Base-by-base conservation (phyloP, 2,888 invertebrate genomes). In the Agriotes lineatus region DNA sequence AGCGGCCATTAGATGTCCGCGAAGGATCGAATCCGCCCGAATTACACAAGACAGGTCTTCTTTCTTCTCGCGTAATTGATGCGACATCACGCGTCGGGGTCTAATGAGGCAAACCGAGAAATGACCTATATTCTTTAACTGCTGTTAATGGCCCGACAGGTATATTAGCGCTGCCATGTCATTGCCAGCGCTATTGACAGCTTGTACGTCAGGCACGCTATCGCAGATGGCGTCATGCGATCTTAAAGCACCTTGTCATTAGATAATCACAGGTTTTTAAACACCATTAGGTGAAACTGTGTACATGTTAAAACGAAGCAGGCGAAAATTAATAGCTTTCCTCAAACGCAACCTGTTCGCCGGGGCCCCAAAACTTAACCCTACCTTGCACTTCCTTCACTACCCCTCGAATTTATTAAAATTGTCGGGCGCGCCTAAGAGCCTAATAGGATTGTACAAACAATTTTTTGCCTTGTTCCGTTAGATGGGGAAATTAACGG, bases 181-280 rank as follows among this genome's bases (percentile, higher is more conserved):
- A 59, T 58, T 63, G 50, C 52, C 33, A 57, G 52, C 54, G 22
- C 59, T 66, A 67, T 69, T 69, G 63, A 63, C 67, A 68, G 58
- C 56, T 52, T 57, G 35, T 50, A 18, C 68, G 68, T 64, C 39
- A 25, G 33, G 59, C n/a, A n/a, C n/a, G n/a, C n/a, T n/a, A n/a
- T n/a, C n/a, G n/a, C n/a, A n/a, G n/a, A n/a, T 22, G 45, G 35
- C 33, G 30, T 58, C 50, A 59, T 44, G 25, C 30, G 9, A 64
- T 52, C 54, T 57, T 14, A 67, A 56, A 69, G 54, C 54, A 69
- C 68, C 68, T 64, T 69, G 58, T 69, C 68, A 64, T 69, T 69
- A 69, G 63, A 69, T 60, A 69, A 69, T 69, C 45, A 64, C 37
- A 33, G 62, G 59, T 57, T 64, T 61, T 64, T 64, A 59, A 52